Conservation (phyloP, 2,797 vertebrate genomes). For the Mus caroli region DNA sequence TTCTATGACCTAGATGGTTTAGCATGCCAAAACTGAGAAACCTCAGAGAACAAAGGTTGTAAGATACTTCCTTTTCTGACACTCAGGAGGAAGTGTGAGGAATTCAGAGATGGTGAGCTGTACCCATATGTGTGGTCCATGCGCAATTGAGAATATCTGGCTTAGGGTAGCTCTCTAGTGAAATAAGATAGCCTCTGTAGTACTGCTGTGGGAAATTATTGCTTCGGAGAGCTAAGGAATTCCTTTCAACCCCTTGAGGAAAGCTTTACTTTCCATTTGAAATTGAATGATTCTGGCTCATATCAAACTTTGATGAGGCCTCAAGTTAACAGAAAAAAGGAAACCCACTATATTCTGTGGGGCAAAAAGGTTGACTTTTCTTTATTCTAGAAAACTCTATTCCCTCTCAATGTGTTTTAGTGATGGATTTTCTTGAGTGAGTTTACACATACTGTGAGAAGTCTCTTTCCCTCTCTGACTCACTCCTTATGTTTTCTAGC, state of each 20-base stretch:
- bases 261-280: not conserved
- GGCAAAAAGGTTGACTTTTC: not conserved
- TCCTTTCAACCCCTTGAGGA: not conserved
- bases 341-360: not conserved
- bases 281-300: not conserved
- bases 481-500: not conserved
- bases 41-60: not conserved
- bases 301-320: not conserved
- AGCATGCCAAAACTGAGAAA: conserved; percentile 6
- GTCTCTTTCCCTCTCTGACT: not conserved
- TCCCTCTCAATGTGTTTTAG: not conserved
- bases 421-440: not conserved
- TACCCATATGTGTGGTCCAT: not conserved
- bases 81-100: not conserved
- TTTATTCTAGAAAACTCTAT: not conserved
- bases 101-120: not conserved
- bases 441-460: not conserved
- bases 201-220: not conserved
- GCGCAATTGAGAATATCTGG: not conserved
- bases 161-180: not conserved
- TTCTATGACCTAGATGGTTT: not conserved
- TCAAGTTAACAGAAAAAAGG: not conserved
- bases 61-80: not conserved
- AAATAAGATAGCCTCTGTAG: not conserved
- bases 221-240: not conserved